Base-by-base conservation (phyloP, 2,113 vertebrate species). In the Catharus fuscescens region DNA sequence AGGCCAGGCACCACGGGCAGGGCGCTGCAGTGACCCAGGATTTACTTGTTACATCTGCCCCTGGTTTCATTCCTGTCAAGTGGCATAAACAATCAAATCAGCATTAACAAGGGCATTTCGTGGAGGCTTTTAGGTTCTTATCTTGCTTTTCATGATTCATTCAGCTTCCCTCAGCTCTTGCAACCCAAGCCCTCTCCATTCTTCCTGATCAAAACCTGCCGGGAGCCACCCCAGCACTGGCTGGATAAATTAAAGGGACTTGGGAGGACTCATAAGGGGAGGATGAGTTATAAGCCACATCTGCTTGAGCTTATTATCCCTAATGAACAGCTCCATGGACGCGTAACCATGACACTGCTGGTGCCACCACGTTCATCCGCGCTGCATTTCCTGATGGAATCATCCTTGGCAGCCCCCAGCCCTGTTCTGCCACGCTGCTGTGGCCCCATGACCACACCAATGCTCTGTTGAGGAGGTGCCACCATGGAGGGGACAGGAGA, bases 41-140 rank as follows among this genome's bases (percentile, higher is more conserved):
- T 42, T 93, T 61, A 73, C 76, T 65, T 81, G 69, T 80, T 93
- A 64, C 62, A 60, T 91, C 92, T 94, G 86, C 81, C 86, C 85
- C 72, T 48, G 81, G 67, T 96, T 95, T 94, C 78, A 69, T 70
- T 53, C 54, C 80, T 70, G 93, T 72, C 79, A 91, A 95, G 76
- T 52, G 60, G 73, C 62, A 92, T 88, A 90, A 97, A 73, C 72
- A 71, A 88, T 85, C 85, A 93, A 88, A 93, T 60, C 71, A 72
- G 67, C 81, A 44, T 52, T 91, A 95, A 66, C 69, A 73, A 61
- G 69, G 67, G 80, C 57, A 88, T 86, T 88, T 88, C 82, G 79
- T 71, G 48, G 76, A 85, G 76, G 70, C 81, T 90, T 92, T 91
- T 76, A 85, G 76, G 44, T 76, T 88, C 79, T 80, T 80, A 61